Evolutionary conservation across 1,140 invertebrate species (phyloP), one percentile per base, ranked within the genome.

Genomic region (Sycophaga agraensis): DNA sequence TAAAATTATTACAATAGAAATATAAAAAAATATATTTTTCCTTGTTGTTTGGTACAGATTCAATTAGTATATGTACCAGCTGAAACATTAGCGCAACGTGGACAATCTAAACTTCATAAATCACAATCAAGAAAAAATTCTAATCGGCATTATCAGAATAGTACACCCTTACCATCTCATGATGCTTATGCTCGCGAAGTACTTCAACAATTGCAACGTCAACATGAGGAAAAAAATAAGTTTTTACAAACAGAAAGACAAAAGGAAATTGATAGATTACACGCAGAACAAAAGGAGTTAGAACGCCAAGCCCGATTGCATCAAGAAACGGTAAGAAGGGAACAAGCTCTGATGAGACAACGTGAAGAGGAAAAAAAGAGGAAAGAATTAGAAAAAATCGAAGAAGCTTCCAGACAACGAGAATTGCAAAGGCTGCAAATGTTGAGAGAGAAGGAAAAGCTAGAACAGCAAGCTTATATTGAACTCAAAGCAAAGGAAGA

Each of bases 11-110:
- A 6, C 11, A 31, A 31, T 31, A 31, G 11, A 31, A 6, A 6
- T 31, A 11, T 6, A 31, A 31, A 31, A 31, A 31, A 31, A 31
- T 31, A 31, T 11, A 31, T 31, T 31, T 31, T 31, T 31, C 28
- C 5, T 31, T 11, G 11, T 31, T 6, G 11, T 31, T 31, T 31
- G 11, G 28, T 65, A 8, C n/a, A 89, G 79, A 86, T 92, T 14
- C 89, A 92, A 72, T 70, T 92, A 43, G 77, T 92, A 0, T 93
- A 92, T 69, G 89, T 93, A 2, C 91, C 91, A 12, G 82, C 91
- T 28, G 90, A 93, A 70, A 88, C 87, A 0, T 73, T 92, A 11
- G 86, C 85, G 51, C 83, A 85, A 75, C 83, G 86, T 62, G 71
- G 71, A 55, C 75, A 79, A 35, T 14, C 62, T 5, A 79, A 80